Conservation (phyloP, 2,113 vertebrate genomes). For the Protomyctophum bolini region DNA sequence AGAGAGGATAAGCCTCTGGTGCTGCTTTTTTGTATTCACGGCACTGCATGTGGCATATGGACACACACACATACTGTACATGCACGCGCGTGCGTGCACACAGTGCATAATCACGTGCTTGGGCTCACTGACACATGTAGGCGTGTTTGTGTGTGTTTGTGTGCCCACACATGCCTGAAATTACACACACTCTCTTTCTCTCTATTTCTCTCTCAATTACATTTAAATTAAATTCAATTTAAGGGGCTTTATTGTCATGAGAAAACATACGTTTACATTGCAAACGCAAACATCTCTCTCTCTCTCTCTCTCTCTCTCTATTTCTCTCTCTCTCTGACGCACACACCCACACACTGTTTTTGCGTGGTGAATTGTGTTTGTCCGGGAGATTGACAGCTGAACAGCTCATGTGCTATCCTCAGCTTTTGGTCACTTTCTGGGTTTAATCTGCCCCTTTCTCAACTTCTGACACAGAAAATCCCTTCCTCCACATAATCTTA, state of each 20-base stretch:
- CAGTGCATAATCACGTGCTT: background rate
- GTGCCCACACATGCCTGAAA: background rate
- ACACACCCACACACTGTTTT: background rate
- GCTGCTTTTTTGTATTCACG: constrained; percentile 30
- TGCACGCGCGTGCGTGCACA: background rate
- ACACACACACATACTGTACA: background rate
- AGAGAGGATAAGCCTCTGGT: constrained; percentile 22
- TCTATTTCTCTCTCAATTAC: too few relatives aligned
- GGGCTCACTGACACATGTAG: background rate
- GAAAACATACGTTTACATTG: too few relatives aligned
- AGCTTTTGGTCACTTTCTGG: constrained; percentile 38
- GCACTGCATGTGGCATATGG: background rate
- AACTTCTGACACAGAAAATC: background rate
- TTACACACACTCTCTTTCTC: background rate
- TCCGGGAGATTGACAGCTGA: constrained; percentile 35
- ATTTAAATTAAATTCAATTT: too few relatives aligned
- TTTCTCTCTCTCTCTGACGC: background rate
- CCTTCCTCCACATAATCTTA: constrained; percentile 44
- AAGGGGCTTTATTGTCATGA: too few relatives aligned
- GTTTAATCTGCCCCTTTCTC: constrained; percentile 43
- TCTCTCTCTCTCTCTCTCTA: background rate
- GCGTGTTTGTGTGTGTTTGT: background rate
- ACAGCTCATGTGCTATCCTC: constrained; percentile 14
- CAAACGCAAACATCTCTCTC: too few relatives aligned
- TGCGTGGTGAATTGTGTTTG: constrained; percentile 8